These are phyloP conservation scores for Drosophila nigrodunni DNA, from an alignment of 1,140 invertebrate genomes.

Conservation along the genomic window DNA sequence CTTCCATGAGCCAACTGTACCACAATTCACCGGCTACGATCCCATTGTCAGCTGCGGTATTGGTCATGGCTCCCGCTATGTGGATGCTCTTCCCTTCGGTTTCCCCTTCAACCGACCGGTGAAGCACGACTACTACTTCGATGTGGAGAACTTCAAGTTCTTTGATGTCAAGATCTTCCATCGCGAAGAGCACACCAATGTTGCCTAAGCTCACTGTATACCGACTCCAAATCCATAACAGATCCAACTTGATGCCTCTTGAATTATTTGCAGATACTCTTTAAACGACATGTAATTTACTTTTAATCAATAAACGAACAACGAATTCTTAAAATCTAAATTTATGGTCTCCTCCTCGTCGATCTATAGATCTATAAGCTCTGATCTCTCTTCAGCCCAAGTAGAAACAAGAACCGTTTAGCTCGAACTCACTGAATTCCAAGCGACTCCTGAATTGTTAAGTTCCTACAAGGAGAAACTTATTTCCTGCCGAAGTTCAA, in stretches of 20 bases:
- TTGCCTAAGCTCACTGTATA: conserved; percentile 52
- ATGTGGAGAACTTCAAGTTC: conserved; percentile 88
- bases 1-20: conserved; percentile 78
- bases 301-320: conserved; percentile 35
- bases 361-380: background rate
- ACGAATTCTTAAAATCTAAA: conserved; percentile 16
- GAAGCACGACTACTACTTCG: conserved; percentile 85
- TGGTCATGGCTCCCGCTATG: conserved; percentile 83
- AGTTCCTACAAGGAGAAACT: too few relatives aligned
- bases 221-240: conserved; percentile 76
- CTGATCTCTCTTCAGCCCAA: background rate
- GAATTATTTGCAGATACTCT: conserved; percentile 19
- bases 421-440: too few relatives aligned
- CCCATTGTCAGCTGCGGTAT: conserved; percentile 78
- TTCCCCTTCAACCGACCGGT: conserved; percentile 89
- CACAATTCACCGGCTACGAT: conserved; percentile 75
- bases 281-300: conserved; percentile 22
- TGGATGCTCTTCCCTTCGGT: conserved; percentile 86
- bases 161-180: conserved; percentile 88
- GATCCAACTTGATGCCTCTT: background rate
- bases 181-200: conserved; percentile 85
- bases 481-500: too few relatives aligned
- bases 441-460: too few relatives aligned
- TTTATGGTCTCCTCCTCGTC: background rate
- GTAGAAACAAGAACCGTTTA: too few relatives aligned